Evolutionary conservation across 35 echinoderm and acorn worm species (phyloP).

Genomic region (Eucidaris tribuloides): DNA sequence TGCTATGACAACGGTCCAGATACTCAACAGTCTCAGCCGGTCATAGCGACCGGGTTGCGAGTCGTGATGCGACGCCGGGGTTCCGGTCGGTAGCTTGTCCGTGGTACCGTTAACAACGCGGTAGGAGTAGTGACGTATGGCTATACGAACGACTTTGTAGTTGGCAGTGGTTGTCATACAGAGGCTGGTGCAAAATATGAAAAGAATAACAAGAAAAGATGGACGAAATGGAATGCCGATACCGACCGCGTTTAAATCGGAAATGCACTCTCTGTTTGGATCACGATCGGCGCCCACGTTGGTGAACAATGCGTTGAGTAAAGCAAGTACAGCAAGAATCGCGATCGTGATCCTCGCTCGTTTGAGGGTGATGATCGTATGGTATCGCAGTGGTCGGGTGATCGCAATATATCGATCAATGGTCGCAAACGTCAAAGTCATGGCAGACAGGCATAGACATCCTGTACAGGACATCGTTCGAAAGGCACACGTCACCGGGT

Average conservation of each 20-base stretch:
- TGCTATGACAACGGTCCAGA: conserved; percentile 15
- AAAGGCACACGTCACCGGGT: neutral
- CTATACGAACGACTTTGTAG: conserved; percentile 5
- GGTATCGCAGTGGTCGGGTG: neutral
- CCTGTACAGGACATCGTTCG: conserved; percentile 12
- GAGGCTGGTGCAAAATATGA: neutral
- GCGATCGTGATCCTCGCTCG: neutral
- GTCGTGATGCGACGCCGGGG: neutral
- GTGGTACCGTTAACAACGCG: neutral
- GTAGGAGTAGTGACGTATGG: neutral
- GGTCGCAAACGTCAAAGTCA: neutral
- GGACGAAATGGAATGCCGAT: conserved; percentile 4
- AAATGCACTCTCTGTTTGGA: neutral
- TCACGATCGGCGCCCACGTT: neutral
- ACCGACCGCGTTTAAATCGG: neutral
- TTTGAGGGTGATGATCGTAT: neutral
- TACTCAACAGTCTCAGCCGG: neutral
- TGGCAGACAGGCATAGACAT: neutral
- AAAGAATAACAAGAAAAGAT: neutral
- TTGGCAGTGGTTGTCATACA: neutral
- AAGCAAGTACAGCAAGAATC: neutral
- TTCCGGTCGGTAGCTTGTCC: neutral
- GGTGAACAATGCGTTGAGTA: conserved; percentile 8
- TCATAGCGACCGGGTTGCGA: neutral
- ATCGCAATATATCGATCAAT: neutral